Base-by-base conservation (phyloP, 53 echinoderm and acorn worm genomes). In the Holothuria scabra region DNA sequence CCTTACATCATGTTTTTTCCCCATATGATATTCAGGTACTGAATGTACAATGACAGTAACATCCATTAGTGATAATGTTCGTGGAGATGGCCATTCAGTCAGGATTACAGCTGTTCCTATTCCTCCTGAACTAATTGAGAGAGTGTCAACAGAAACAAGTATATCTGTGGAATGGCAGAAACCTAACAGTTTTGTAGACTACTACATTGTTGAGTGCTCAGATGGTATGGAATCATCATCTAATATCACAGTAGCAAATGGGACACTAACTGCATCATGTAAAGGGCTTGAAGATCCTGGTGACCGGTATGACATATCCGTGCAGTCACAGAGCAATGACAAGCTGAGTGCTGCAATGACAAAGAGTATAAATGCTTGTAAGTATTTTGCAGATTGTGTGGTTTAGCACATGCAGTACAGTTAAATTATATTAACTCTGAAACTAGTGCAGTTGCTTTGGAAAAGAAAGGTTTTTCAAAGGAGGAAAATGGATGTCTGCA, bases 191-290 rank as follows among this genome's bases (percentile, higher is more conserved):
- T 2, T 11, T 12, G 83, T 65, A 18, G 83, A 67, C 52, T 18
- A 66, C 13, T 83, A 83, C 25, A 7, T 24, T 8, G 32, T 83
- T 16, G 48, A 16, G 4, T 83, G 83, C 30, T 5, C 11, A 20
- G 26, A 46, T 13, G 83, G 83, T 48, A 29, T 7, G 21, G 26
- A 55, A 76, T 20, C 20, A 29, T 9, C 37, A 2, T 18, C 20
- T 20, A 52, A 24, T 49, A 26, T 61, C 21, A 60, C 70, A 56
- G 76, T 61, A 49, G 59, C 60, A 3, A 9, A 10, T 33, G 84
- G 74, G 22, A 20, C 46, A 22, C 46, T 28, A 19, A 92, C 61
- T 21, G 93, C 93, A 4, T 90, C 87, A 38, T 93, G 93, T 66
- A 76, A 41, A 20, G 41, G 41, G 41, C 60, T 93, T 28, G 32